These are phyloP conservation scores for Catalaphyllia jardinei DNA, from an alignment of 64 coral and sea anemone species.

Conservation along the genomic window DNA sequence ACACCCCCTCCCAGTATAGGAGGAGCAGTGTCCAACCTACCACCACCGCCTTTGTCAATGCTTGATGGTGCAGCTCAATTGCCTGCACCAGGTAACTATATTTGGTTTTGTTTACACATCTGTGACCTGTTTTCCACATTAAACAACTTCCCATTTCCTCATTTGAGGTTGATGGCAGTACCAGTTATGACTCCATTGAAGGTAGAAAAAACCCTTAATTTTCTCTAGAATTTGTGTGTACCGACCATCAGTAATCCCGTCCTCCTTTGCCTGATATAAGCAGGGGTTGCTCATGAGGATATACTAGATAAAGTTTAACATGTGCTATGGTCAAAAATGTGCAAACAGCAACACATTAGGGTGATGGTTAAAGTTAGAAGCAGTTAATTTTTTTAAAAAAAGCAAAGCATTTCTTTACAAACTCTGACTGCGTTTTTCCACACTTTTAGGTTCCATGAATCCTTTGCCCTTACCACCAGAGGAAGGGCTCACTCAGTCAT, in stretches of 20 bases:
- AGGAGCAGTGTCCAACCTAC: constrained; percentile 33
- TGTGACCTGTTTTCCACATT: too few species aligned
- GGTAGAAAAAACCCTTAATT: constrained; percentile 26
- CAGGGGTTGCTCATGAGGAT: too few species aligned
- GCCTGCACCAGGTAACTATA: neutral
- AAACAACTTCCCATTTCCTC: too few species aligned
- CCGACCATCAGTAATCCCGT: too few species aligned
- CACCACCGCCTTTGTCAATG: constrained; percentile 26
- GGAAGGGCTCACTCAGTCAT: neutral
- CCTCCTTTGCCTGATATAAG: too few species aligned
- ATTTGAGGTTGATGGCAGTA: neutral
- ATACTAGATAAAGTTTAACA: too few species aligned
- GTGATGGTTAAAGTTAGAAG: too few species aligned
- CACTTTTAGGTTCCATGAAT: constrained; percentile 58
- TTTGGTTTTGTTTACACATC: neutral
- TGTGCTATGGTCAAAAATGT: too few species aligned
- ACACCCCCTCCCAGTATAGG: neutral
- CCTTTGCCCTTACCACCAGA: constrained; percentile 29
- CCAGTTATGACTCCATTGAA: constrained; percentile 69
- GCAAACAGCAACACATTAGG: too few species aligned
- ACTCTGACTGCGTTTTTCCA: neutral
- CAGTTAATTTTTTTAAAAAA: too few species aligned
- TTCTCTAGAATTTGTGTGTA: too few species aligned
- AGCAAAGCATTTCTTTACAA: neutral
- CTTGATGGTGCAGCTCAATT: neutral